Conservation (phyloP, 92 coral and sea anemone species). For the Umimayanthus kanabou region DNA sequence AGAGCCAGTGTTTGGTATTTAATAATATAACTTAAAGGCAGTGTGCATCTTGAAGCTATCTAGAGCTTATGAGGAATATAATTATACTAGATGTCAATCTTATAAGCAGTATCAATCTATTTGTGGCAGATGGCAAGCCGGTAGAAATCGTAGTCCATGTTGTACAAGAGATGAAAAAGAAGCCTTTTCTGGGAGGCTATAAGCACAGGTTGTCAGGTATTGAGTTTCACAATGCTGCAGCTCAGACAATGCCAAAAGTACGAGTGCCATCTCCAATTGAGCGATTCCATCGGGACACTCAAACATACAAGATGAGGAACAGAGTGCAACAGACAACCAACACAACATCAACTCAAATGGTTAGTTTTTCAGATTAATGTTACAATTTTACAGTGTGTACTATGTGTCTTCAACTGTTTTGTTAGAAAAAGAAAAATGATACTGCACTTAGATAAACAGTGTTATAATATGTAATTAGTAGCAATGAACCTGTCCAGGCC, state of each 20-base stretch:
- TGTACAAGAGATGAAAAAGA: constrained; percentile 74
- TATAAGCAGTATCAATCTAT: background rate
- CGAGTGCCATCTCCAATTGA: constrained; percentile 85
- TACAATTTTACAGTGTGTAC: too few relatives aligned
- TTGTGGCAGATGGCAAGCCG: constrained; percentile 61
- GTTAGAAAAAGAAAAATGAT: background rate
- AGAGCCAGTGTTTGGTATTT: too few relatives aligned
- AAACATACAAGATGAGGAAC: constrained; percentile 80
- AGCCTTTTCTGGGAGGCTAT: constrained; percentile 91
- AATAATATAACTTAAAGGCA: too few relatives aligned
- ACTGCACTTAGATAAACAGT: too few relatives aligned
- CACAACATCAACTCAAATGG: constrained; percentile 98
- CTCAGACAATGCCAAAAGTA: constrained; percentile 87
- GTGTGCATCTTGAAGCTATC: too few relatives aligned
- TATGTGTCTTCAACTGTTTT: background rate
- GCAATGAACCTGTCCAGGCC: too few relatives aligned
- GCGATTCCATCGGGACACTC: constrained; percentile 93
- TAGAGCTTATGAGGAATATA: too few relatives aligned
- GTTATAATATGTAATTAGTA: background rate
- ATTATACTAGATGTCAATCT: background rate
- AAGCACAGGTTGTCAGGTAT: constrained; percentile 87
- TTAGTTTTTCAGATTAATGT: constrained; percentile 31
- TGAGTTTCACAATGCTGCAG: constrained; percentile 90
- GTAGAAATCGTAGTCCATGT: constrained; percentile 76
- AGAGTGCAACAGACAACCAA: constrained; percentile 89